Evolutionary conservation across 2,797 vertebrate species (phyloP), one percentile per base, ranked within the genome.

Genomic region (Myotis myotis): DNA sequence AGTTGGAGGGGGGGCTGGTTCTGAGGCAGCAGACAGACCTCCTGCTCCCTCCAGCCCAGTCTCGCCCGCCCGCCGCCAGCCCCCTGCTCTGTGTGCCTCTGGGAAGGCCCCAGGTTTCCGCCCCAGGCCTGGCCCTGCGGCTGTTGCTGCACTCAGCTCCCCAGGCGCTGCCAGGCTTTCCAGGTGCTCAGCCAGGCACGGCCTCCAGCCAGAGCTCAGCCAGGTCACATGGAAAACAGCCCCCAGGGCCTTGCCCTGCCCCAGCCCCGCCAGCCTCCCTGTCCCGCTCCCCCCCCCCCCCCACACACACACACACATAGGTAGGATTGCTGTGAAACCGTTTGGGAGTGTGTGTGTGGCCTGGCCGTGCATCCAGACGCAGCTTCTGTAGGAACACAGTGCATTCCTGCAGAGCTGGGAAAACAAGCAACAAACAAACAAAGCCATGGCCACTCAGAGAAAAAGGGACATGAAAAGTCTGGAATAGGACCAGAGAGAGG

Each of bases 211-310:
- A 86, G 78, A 94, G 93, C 94, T 97, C 96, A 95, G 92, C 93
- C 92, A 96, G 96, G 93, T 91, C 95, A 93, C 55, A 60, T n/a
- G 87, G 96, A 97, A 96, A 95, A 83, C 87, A 86, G 86, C 38
- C 64, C 78, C 49, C 20, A 28, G 33, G 89, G 84, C 53, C 55
- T 57, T 57, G 55, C 9, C 36, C 9, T 1, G 64, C 55, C 62
- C 75, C 28, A 8, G 49, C 75, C 28, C 30, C 20, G 84, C 81
- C 47, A 64, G 30, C 60, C 57, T 57, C 71, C 22, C 55, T 70
- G 51, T 47, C 44, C 22, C 55, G 8, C 3, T 7, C 8, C 28
- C 53, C 82, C 79, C 15, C 13, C 41, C 47, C 25, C n/a, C 9
- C 13, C 33, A 62, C 30, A 7, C 51, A 0, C 38, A 23, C 49